Evolutionary conservation across 1,140 invertebrate genomes (phyloP).

Genomic region (Antheraea mylitta): DNA sequence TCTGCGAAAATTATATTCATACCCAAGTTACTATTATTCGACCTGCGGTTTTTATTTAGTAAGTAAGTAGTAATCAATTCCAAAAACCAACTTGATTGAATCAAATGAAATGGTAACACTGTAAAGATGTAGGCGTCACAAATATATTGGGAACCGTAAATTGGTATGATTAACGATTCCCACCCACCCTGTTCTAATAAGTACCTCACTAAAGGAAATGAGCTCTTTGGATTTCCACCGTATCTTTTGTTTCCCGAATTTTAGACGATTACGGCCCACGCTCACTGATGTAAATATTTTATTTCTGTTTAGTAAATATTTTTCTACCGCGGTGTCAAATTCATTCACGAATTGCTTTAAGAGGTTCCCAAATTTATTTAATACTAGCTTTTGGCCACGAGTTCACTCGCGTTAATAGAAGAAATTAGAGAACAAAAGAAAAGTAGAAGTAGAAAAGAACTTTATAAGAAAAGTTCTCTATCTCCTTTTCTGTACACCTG

Average conservation of each 20-base stretch:
- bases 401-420: too few relatives aligned
- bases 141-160: conserved; percentile 17
- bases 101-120: neutral
- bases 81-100: neutral
- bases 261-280: neutral
- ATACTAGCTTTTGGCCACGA: too few relatives aligned
- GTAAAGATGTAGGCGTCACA: conserved; percentile 8
- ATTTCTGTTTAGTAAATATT: neutral
- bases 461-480: too few relatives aligned
- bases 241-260: conserved; percentile 1
- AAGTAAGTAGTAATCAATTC: neutral
- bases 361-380: too few relatives aligned
- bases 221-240: neutral
- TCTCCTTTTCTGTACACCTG: too few relatives aligned
- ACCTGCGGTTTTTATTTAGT: too few relatives aligned
- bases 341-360: neutral
- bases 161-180: conserved; percentile 18
- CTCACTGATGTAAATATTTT: neutral
- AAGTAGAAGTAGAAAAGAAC: too few relatives aligned
- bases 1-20: too few relatives aligned
- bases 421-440: too few relatives aligned
- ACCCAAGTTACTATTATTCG: too few relatives aligned
- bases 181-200: neutral
- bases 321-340: neutral
- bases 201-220: neutral